Base-by-base conservation (phyloP, 2,113 vertebrate species). In the Balaenoptera acutorostrata region DNA sequence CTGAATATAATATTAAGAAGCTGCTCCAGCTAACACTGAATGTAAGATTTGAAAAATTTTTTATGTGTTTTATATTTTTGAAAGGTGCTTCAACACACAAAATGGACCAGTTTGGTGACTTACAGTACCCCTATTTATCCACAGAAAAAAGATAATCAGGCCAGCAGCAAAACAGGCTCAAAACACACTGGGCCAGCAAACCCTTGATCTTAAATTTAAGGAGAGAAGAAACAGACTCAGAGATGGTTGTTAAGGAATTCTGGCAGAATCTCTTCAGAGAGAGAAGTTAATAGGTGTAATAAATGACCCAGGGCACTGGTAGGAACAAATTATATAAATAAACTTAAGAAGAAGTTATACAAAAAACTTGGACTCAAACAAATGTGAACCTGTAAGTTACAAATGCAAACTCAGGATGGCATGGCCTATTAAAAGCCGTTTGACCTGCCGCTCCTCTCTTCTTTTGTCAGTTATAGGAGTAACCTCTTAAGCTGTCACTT, bases 311-410 rank as follows among this genome's bases (percentile, higher is more conserved):
- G 96, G 96, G 92, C 98, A 97, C 88, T 78, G 75, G 97, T 97
- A 97, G 95, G 96, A 97, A 97, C 96, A 97, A 95, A 95, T 97
- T 97, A 94, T 88, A 96, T 98, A 98, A 98, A 98, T 98, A 98
- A 97, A 97, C 96, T 98, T 98, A 97, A 98, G 97, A 87, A 98
- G 97, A 96, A 98, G 88, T 96, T 98, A 96, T 82, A 98, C 95
- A 95, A 88, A 92, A 93, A 82, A 71, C 23, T 18, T 49, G 84
- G 75, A 84, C 64, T 93, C 87, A 92, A 98, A 97, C 96, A 97
- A 97, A 97, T 15, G 86, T 71, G 63, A 94, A 88, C 46, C 83
- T 88, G 92, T 63, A 69, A 81, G 80, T 93, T 81, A 85, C 57
- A 78, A 91, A 75, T 2, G 81, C 93, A 61, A 93, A 93, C 64